Evolutionary conservation across 2,888 invertebrate genomes (phyloP).

Genomic region (Pandemis heparana): DNA sequence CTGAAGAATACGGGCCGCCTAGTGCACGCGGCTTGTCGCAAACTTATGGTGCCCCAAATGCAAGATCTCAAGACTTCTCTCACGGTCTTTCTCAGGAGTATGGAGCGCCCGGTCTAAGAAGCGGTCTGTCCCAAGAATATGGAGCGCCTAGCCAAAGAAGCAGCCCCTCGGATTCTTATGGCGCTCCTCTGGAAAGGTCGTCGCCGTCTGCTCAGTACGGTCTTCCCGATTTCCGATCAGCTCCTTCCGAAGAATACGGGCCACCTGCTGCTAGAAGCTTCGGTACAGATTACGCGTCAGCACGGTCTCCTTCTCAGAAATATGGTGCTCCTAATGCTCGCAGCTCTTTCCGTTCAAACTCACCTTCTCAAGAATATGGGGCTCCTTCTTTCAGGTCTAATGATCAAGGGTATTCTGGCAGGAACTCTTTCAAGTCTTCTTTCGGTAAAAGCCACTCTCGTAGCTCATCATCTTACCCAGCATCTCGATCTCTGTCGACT

Average conservation of each 20-base stretch:
- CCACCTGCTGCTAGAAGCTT: constrained; percentile 57
- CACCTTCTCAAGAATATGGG: constrained; percentile 61
- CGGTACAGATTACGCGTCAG: constrained; percentile 42
- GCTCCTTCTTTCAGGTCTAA: constrained; percentile 55
- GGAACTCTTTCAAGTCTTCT: constrained; percentile 53
- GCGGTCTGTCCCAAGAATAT: constrained; percentile 54
- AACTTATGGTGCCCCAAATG: constrained; percentile 43
- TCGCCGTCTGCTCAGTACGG: constrained; percentile 56
- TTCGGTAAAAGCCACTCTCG: constrained; percentile 57
- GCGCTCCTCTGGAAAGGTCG: constrained; percentile 52
- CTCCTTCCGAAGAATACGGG: constrained; percentile 62
- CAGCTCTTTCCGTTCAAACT: constrained; percentile 48
- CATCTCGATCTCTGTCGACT: constrained; percentile 52
- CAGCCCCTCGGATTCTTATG: constrained; percentile 51
- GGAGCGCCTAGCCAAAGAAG: constrained; percentile 54
- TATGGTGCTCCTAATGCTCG: constrained; percentile 57
- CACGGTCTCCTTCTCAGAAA: constrained; percentile 51
- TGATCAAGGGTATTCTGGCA: constrained; percentile 62
- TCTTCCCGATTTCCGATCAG: constrained; percentile 57
- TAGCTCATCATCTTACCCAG: constrained; percentile 49
- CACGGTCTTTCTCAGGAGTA: constrained; percentile 54
- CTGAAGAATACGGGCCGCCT: constrained; percentile 58
- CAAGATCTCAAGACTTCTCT: constrained; percentile 50
- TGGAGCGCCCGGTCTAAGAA: constrained; percentile 52
- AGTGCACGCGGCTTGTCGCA: constrained; percentile 43